phyloP scores from a whole-genome alignment of 2,888 invertebrate species.

The Exephanes ischioxanthus region DNA sequence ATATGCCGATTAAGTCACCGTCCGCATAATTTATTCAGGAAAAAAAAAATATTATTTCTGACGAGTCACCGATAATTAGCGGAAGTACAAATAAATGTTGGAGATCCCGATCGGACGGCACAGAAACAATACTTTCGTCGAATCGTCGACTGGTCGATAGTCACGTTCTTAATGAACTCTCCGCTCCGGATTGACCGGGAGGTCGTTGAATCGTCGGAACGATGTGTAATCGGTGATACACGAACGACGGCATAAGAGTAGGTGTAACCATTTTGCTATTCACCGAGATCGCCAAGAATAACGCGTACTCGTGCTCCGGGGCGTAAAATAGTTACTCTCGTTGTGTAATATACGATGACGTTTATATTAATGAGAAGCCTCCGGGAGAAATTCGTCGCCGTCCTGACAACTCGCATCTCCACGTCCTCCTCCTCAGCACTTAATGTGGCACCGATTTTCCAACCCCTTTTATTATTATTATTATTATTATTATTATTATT shows the following conservation, averaged over 20 bases:
- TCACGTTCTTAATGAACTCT: slow-evolving; percentile 69
- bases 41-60: too few species aligned
- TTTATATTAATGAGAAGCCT: slow-evolving; percentile 78
- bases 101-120: not conserved
- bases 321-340: slow-evolving; percentile 18
- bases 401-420: slow-evolving; percentile 55
- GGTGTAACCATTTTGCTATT: slow-evolving; percentile 33
- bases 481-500: slow-evolving; percentile 55
- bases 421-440: slow-evolving; percentile 33
- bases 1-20: too few species aligned
- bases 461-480: slow-evolving; percentile 63
- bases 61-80: not conserved
- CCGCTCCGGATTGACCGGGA: slow-evolving; percentile 55
- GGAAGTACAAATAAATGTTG: not conserved
- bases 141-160: slow-evolving; percentile 11
- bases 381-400: slow-evolving; percentile 69
- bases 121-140: not conserved
- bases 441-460: slow-evolving; percentile 51
- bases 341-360: slow-evolving; percentile 76
- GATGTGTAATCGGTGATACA: slow-evolving; percentile 32
- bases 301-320: not conserved
- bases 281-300: slow-evolving; percentile 35
- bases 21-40: not conserved
- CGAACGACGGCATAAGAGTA: not conserved
- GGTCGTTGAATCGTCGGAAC: slow-evolving; percentile 37